A percentile compares a stretch with the other conserved stretches of the same genome.
phyloP scores from a whole-genome alignment of 1,140 invertebrate species.

The Thaumetopoea pityocampa region DNA sequence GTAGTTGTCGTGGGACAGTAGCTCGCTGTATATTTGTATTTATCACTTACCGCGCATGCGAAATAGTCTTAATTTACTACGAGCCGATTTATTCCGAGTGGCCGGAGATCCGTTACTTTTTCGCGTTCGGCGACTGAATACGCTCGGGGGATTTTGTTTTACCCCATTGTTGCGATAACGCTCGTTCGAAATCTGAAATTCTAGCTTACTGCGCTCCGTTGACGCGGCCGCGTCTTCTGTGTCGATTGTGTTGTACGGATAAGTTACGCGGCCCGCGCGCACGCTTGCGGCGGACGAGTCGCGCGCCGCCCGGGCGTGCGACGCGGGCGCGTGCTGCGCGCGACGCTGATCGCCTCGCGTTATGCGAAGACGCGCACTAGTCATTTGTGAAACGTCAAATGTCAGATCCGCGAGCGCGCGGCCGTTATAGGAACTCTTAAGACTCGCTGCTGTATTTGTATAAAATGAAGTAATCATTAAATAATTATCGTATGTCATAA shows the following conservation, averaged over 20 bases:
- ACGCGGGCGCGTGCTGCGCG: conserved; percentile 11
- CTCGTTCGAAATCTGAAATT: conserved; percentile 47
- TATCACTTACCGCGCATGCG: conserved; percentile 47
- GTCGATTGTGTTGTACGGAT: conserved; percentile 58
- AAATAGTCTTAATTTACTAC: conserved; percentile 52
- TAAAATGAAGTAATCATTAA: conserved; percentile 74
- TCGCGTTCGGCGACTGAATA: conserved; percentile 55
- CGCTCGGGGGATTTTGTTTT: conserved; percentile 18
- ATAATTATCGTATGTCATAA: conserved; percentile 73
- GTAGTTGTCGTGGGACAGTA: conserved; percentile 51
- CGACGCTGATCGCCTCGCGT: conserved; percentile 36
- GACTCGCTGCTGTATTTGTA: conserved; percentile 78
- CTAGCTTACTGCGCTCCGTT: conserved; percentile 35
- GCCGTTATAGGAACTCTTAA: conserved; percentile 77
- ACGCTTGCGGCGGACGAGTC: neutral
- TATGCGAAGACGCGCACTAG: conserved; percentile 63
- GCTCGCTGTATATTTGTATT: conserved; percentile 61
- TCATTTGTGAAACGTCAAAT: conserved; percentile 76
- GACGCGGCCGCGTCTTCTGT: conserved; percentile 31
- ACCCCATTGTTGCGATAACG: conserved; percentile 20
- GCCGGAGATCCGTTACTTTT: conserved; percentile 69
- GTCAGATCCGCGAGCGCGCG: conserved; percentile 65
- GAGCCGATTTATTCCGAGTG: conserved; percentile 65
- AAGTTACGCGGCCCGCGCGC: conserved; percentile 27
- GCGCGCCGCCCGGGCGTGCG: conserved; percentile 1